Evolutionary conservation across 2,797 vertebrate species (phyloP), one percentile per base, ranked within the genome.

Genomic region (Falco concolor): DNA sequence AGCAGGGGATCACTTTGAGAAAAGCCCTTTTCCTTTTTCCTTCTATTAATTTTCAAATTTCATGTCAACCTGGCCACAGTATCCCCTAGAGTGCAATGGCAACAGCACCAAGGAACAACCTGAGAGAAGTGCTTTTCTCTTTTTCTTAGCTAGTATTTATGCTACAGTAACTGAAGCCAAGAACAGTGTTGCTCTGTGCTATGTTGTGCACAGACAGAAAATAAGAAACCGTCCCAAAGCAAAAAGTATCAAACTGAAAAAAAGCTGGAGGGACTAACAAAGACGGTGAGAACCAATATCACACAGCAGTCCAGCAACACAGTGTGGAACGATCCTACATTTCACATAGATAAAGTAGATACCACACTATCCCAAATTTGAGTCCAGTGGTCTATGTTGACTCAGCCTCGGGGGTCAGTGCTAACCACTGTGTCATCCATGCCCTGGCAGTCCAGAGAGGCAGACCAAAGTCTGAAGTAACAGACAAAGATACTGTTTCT

Each of bases 341-440:
- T 38, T 11, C 38, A 38, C 38, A 38, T 38, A 38, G 38, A 38
- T 38, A 38, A 38, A 38, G 11, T 38, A 38, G 38, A 38, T 38
- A 38, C 38, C 44, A 93, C 0, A 0, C 21, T 40, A 53, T 18
- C 36, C 52, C 47, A 70, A 64, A 85, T 65, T 45, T 50, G n/a
- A 69, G 45, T 59, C 17, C 34, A 59, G 60, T 12, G 50, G 56
- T 16, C 15, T 63, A n/a, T 7, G 17, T 14, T 4, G 1, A 19
- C 34, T 77, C 72, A 53, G 25, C 16, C 32, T 32, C 42, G 10
- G 21, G 16, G 13, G 4, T 18, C 0, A 0, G 6, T 57, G 49
- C 22, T 21, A 30, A 22, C 32, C 28, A 9, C 24, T 57, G 8
- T n/a, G 10, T 30, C 54, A 61, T 22, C 49, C n/a, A 22, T 0